Conservation (phyloP, 2,888 invertebrate genomes). For the Ganaspis brasiliensis region DNA sequence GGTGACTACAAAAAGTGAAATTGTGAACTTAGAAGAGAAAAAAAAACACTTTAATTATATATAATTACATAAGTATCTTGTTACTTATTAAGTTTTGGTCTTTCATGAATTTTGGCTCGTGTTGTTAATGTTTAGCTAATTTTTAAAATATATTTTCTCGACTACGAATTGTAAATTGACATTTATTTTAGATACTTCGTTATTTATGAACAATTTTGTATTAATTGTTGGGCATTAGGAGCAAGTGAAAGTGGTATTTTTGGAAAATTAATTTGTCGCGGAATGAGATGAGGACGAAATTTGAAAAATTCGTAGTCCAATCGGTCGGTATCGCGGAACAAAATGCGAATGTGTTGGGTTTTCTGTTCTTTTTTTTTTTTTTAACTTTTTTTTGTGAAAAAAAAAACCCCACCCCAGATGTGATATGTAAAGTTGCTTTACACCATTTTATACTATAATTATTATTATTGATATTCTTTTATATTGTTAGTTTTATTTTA, state of each 20-base stretch:
- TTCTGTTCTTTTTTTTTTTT: too few relatives aligned
- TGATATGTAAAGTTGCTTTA: conserved; percentile 80
- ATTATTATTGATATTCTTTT: conserved; percentile 74
- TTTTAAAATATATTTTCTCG: conserved; percentile 21
- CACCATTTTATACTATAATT: conserved; percentile 76
- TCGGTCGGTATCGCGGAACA: conserved; percentile 39
- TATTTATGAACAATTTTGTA: conserved; percentile 28
- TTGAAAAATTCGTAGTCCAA: conserved; percentile 40
- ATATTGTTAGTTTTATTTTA: conserved; percentile 73
- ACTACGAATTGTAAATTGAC: conserved; percentile 22
- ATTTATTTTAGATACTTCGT: conserved; percentile 14
- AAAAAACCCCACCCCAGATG: conserved; percentile 76
- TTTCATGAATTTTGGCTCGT: conserved; percentile 40
- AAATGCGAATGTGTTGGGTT: conserved; percentile 40
- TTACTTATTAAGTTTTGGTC: conserved; percentile 43
- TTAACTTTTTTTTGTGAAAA: background rate
- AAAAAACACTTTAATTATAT: background rate
- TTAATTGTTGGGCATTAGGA: background rate
- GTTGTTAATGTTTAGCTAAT: conserved; percentile 39
- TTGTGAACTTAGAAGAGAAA: conserved; percentile 34
- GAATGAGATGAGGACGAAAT: conserved; percentile 10
- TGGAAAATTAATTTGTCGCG: background rate
- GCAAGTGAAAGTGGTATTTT: background rate
- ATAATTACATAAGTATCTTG: conserved; percentile 30
- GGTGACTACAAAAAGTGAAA: conserved; percentile 35